Percentiles rank a stretch among this genome's conserved stretches.
Evolutionary conservation across 2,797 vertebrate genomes (phyloP).

Genomic region (Eulemur mongoz): DNA sequence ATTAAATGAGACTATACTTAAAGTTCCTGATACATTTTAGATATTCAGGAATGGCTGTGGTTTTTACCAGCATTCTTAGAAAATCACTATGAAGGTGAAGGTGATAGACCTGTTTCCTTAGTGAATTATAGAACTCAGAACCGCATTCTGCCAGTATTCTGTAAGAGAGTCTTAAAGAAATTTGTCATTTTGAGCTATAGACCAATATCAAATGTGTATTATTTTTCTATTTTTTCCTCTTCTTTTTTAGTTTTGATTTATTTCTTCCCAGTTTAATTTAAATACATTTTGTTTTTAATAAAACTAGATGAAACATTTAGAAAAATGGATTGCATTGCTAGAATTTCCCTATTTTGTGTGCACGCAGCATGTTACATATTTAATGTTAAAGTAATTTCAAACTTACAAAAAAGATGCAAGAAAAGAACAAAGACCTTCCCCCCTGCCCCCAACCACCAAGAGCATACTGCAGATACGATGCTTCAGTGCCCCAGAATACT

Average conservation of each 20-base stretch:
- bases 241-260: background rate
- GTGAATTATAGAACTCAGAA: background rate
- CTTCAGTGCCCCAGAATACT: background rate
- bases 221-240: background rate
- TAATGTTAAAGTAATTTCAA: conserved; percentile 25
- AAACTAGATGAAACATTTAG: background rate
- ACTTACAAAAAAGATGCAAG: background rate
- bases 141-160: background rate
- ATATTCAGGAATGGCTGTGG: background rate
- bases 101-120: background rate
- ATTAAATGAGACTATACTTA: background rate
- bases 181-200: background rate
- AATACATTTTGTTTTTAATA: background rate
- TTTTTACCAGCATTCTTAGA: background rate
- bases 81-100: background rate
- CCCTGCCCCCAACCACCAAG: background rate
- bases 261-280: conserved; percentile 4
- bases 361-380: background rate
- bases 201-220: background rate
- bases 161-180: background rate
- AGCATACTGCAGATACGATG: background rate
- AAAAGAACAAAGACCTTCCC: background rate
- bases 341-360: background rate
- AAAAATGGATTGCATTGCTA: background rate
- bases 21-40: background rate